phyloP scores from a whole-genome alignment of 2,113 vertebrate species.

The Ranitomeya variabilis region DNA sequence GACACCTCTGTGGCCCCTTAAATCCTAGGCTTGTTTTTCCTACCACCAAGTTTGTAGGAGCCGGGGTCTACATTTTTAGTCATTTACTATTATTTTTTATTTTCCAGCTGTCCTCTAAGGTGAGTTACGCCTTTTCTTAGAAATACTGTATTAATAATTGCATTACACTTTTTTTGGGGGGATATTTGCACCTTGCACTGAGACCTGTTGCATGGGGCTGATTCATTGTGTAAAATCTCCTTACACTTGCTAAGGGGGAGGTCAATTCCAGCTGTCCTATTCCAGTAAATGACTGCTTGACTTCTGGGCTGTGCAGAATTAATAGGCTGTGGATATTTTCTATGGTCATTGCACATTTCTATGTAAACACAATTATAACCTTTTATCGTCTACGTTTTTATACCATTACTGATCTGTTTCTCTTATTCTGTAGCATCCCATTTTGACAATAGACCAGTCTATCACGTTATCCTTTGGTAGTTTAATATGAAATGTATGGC shows the following conservation, averaged over 20 bases:
- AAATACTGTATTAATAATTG: neutral
- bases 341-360: no score
- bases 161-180: neutral
- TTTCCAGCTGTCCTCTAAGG: neutral
- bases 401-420: no score
- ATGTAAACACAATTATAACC: no score
- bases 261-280: neutral
- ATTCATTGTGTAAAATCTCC: neutral
- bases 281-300: neutral
- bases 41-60: slow-evolving; percentile 9
- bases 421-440: no score
- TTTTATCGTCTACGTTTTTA: no score
- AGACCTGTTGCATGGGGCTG: neutral
- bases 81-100: neutral
- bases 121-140: neutral
- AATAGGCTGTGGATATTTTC: neutral
- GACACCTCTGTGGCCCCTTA: neutral
- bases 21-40: neutral
- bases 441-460: no score
- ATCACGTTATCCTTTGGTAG: neutral
- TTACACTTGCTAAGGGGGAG: neutral
- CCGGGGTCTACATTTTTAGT: neutral
- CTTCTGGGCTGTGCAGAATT: neutral
- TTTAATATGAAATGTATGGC: neutral
- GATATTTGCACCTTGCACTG: neutral